phyloP scores from a whole-genome alignment of 1,140 invertebrate species.

The Armadillidium nasatum region DNA sequence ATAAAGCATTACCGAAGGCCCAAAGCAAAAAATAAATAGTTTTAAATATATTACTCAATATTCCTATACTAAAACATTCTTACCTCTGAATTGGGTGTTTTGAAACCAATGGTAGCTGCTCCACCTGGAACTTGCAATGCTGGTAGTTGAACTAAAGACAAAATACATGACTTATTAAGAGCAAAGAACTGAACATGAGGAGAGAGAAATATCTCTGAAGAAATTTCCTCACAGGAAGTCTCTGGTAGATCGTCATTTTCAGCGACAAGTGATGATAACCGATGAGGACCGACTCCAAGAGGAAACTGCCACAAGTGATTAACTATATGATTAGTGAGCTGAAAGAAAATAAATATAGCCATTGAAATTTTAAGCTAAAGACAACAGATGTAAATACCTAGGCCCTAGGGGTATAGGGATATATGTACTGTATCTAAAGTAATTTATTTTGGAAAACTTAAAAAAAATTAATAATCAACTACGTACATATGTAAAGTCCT shows the following conservation, averaged over 20 bases:
- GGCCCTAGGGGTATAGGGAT: not conserved
- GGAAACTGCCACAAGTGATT: conserved; percentile 86
- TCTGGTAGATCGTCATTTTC: conserved; percentile 88
- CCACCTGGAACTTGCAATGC: conserved; percentile 74
- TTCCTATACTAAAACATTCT: too few species aligned
- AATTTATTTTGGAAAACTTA: too few species aligned
- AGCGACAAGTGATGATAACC: conserved; percentile 77
- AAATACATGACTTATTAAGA: conserved; percentile 68
- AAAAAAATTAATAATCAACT: too few species aligned
- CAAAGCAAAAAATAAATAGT: too few species aligned
- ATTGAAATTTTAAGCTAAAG: too few species aligned
- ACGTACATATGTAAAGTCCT: too few species aligned
- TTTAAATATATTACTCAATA: too few species aligned
- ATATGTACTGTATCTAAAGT: too few species aligned
- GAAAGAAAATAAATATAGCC: not conserved
- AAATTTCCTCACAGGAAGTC: conserved; percentile 65
- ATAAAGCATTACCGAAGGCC: too few species aligned
- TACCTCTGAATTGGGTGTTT: conserved; percentile 43
- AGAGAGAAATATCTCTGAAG: conserved; percentile 72
- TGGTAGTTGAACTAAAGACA: conserved; percentile 90
- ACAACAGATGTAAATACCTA: not conserved
- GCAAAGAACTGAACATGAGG: conserved; percentile 83
- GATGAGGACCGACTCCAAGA: conserved; percentile 72
- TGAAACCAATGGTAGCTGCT: conserved; percentile 69
- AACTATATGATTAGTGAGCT: conserved; percentile 69